Percentiles rank a stretch among this genome's conserved stretches.
phyloP scores from a whole-genome alignment of 2,113 vertebrate species.

The Phainopepla nitens region DNA sequence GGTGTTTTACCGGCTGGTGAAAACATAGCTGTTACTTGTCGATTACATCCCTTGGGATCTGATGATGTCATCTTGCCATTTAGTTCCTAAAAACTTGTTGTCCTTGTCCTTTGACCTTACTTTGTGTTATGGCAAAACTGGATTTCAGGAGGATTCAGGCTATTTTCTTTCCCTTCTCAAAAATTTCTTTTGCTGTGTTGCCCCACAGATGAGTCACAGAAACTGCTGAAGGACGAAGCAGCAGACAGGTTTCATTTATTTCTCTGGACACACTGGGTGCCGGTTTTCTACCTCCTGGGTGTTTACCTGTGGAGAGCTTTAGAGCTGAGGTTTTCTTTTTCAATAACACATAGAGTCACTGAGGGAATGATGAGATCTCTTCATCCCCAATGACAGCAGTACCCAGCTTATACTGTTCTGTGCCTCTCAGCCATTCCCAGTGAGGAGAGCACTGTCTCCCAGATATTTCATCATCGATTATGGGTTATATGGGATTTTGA shows the following conservation, averaged over 20 bases:
- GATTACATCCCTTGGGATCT: background rate
- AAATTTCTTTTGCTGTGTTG: background rate
- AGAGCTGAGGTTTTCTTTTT: background rate
- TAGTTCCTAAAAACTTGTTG: background rate
- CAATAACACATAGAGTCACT: background rate
- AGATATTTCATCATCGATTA: background rate
- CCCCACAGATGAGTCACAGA: background rate
- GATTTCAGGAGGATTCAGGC: background rate
- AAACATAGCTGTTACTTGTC: background rate
- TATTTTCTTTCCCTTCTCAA: background rate
- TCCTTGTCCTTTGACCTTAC: background rate
- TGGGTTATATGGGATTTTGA: background rate
- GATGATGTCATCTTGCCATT: background rate
- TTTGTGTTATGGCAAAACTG: background rate
- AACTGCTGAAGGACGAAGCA: background rate
- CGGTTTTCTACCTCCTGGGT: background rate
- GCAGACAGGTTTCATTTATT: background rate
- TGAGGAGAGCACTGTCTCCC: background rate
- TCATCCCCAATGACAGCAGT: background rate
- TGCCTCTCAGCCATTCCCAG: background rate
- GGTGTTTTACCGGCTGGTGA: background rate
- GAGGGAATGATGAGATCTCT: rapidly evolving
- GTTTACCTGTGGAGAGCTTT: background rate
- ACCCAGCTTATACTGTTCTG: background rate
- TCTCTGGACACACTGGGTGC: rapidly evolving